phyloP scores from a whole-genome alignment of 2,888 invertebrate genomes.

The Conistra vaccinii region DNA sequence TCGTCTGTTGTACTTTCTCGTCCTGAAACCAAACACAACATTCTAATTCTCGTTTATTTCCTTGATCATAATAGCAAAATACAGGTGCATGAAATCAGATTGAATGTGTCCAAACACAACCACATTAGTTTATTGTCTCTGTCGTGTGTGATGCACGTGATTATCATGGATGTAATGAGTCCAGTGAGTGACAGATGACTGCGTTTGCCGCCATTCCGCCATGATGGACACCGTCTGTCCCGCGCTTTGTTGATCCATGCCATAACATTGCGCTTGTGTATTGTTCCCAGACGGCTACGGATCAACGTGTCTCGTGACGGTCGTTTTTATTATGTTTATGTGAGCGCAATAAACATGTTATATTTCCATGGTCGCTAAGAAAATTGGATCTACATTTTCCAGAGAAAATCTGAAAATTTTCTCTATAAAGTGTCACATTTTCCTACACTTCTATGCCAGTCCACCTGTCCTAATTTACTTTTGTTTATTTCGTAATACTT shows the following conservation, averaged over 20 bases:
- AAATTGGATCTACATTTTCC: neutral
- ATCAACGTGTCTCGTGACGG: slow-evolving; percentile 23
- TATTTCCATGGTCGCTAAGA: neutral
- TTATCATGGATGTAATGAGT: slow-evolving; percentile 60
- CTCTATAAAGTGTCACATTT: neutral
- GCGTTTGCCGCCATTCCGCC: slow-evolving; percentile 59
- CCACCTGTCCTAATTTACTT: neutral
- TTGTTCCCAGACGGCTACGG: slow-evolving; percentile 45
- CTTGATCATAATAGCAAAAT: slow-evolving; percentile 18
- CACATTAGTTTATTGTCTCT: slow-evolving; percentile 52
- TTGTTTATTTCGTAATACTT: neutral
- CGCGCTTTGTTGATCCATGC: slow-evolving; percentile 43
- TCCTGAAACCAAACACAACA: slow-evolving; percentile 78
- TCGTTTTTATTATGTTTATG: slow-evolving; percentile 12
- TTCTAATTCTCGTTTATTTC: slow-evolving; percentile 18
- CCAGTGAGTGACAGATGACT: slow-evolving; percentile 68
- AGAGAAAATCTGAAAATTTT: neutral
- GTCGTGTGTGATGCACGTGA: slow-evolving; percentile 64
- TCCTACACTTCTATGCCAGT: neutral
- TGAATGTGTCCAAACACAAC: slow-evolving; percentile 37
- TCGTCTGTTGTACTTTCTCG: slow-evolving; percentile 76
- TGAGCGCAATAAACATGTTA: neutral
- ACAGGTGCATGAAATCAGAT: slow-evolving; percentile 63
- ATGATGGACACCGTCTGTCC: slow-evolving; percentile 72
- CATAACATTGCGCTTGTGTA: slow-evolving; percentile 34